phyloP scores from a whole-genome alignment of 1,140 invertebrate genomes.

The Stegodyphus mimosarum region DNA sequence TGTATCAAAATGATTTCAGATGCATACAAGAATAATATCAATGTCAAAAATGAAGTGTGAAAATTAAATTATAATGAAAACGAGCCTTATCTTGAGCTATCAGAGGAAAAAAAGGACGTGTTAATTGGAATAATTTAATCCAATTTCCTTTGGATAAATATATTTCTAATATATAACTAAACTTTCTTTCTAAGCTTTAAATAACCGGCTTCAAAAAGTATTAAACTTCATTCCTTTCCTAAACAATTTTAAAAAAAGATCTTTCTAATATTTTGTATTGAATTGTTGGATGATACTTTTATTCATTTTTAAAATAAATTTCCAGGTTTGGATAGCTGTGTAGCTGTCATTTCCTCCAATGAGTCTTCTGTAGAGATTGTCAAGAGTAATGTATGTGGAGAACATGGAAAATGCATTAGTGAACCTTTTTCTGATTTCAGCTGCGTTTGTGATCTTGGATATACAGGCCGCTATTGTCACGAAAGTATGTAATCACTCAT shows the following conservation, averaged over 20 bases:
- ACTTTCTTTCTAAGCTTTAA: neutral
- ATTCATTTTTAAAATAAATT: neutral
- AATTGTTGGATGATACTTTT: neutral
- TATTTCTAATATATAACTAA: neutral
- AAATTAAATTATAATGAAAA: no score
- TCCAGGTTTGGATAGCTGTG: conserved; percentile 70
- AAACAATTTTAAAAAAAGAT: neutral
- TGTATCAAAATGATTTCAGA: no score
- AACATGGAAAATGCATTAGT: conserved; percentile 81
- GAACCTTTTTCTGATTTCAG: conserved; percentile 65
- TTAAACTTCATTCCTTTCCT: no score
- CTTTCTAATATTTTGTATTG: neutral
- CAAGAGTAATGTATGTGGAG: conserved; percentile 73
- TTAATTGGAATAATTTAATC: no score
- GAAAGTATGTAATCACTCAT: conserved; percentile 62
- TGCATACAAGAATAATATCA: no score
- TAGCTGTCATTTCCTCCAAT: conserved; percentile 66
- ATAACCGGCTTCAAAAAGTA: no score
- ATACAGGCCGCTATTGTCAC: conserved; percentile 69
- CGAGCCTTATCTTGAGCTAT: no score
- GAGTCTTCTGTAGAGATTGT: neutral
- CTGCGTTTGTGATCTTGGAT: conserved; percentile 71
- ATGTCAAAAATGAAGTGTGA: no score
- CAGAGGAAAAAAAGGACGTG: no score
- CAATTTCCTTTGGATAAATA: neutral